A percentile compares a stretch with the other conserved stretches of the same genome.
These are phyloP conservation scores for Atta cephalotes DNA, from an alignment of 1,140 invertebrate species.

Conservation along the genomic window DNA sequence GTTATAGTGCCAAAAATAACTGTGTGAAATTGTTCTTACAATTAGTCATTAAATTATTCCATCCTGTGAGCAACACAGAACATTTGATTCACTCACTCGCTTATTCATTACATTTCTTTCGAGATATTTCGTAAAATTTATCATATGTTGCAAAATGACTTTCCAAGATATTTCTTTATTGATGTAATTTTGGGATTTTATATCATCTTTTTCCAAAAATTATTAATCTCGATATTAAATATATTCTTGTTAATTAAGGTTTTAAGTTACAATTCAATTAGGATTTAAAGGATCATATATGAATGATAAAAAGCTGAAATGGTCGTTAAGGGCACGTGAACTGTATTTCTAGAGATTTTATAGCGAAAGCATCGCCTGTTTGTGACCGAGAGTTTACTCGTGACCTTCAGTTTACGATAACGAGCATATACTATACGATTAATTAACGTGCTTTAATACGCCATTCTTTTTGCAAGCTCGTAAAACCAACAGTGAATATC, in stretches of 20 bases:
- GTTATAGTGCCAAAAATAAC: background rate
- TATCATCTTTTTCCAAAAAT: background rate
- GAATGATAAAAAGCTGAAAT: background rate
- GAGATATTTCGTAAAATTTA: constrained; percentile 1
- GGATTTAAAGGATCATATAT: background rate
- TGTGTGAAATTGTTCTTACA: background rate
- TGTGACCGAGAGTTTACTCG: constrained; percentile 28
- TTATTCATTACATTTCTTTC: background rate
- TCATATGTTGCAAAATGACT: background rate
- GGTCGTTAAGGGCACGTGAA: constrained; percentile 64
- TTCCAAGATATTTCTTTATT: background rate
- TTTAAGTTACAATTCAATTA: constrained; percentile 27
- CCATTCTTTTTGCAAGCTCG: constrained; percentile 44
- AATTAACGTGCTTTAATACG: constrained; percentile 65
- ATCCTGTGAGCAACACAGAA: background rate
- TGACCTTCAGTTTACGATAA: constrained; percentile 63
- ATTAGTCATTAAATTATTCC: constrained; percentile 9
- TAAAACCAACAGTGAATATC: constrained; percentile 34
- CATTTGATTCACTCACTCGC: background rate
- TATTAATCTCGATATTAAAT: constrained; percentile 9
- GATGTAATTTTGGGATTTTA: background rate
- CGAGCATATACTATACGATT: constrained; percentile 47
- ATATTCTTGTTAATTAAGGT: background rate
- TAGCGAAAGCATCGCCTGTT: background rate
- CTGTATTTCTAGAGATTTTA: constrained; percentile 45